Conservation (phyloP, 2,888 invertebrate species). For the Creontiades dilutus region DNA sequence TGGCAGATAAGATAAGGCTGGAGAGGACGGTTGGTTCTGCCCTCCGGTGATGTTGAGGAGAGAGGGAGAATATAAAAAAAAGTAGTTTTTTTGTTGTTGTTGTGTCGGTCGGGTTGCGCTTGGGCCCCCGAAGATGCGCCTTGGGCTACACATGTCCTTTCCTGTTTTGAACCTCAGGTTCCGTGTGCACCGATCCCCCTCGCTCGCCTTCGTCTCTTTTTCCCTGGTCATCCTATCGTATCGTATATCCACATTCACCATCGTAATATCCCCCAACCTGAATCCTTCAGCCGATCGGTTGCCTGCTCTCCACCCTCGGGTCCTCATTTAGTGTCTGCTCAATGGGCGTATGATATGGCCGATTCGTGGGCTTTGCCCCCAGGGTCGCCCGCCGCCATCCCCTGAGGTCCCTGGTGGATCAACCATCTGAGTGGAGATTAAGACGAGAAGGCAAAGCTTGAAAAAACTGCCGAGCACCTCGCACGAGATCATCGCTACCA, state of each 20-base stretch:
- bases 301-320: slow-evolving; percentile 25
- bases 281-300: slow-evolving; percentile 40
- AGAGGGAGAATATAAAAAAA: slow-evolving; percentile 52
- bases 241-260: slow-evolving; percentile 65
- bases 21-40: slow-evolving; percentile 43
- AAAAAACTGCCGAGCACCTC: background rate
- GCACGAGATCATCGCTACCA: background rate
- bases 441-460: slow-evolving; percentile 5
- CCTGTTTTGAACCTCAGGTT: slow-evolving; percentile 62
- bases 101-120: slow-evolving; percentile 66
- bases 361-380: slow-evolving; percentile 26
- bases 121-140: slow-evolving; percentile 68
- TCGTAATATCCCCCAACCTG: slow-evolving; percentile 48
- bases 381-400: background rate
- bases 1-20: slow-evolving; percentile 70
- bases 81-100: slow-evolving; percentile 51
- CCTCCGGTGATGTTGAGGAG: slow-evolving; percentile 47
- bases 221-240: slow-evolving; percentile 51
- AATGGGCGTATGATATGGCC: slow-evolving; percentile 36
- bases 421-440: background rate
- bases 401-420: background rate
- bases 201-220: slow-evolving; percentile 39
- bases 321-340: slow-evolving; percentile 39
- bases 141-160: slow-evolving; percentile 68
- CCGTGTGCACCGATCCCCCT: slow-evolving; percentile 50